Evolutionary conservation across 2,113 vertebrate genomes (phyloP), one percentile per base, ranked within the genome.

Genomic region (Labrus mixtus): DNA sequence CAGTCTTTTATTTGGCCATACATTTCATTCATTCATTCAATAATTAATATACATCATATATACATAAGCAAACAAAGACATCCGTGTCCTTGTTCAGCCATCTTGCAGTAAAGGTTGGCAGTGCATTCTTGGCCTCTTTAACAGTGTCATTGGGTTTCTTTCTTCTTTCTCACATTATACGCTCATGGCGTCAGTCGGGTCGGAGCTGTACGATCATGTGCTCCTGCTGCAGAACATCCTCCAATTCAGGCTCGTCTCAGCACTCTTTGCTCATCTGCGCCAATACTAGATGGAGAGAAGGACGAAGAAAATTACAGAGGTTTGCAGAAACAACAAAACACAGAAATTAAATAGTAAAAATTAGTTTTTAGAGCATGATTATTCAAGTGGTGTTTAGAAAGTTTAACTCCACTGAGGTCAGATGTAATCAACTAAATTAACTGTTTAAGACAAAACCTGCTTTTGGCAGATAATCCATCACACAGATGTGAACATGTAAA

Each of bases 1-100:
- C 74, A 85, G 60, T 85, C 73, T 77, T 93, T 92, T 91, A 94
- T 94, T 95, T 93, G 89, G 88, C 89, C 86, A 62, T 82, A 77
- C 81, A 76, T 82, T 76, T 79, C 74, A 86, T 61, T 82, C 82
- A 87, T 78, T 86, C 79, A 60, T 76, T 89, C 75, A 71, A 82
- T 83, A 88, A 82, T 87, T 86, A 91, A 87, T 91, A 83, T 91
- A 89, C 88, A 94, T 43, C 48, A 79, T 93, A 92, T 94, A 70
- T 91, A 93, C 91, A 94, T 37, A 46, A 79, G 85, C 79, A 87
- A 88, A 79, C 76, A 83, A 83, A 81, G 83, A 75, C 57, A n/a
- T 45, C 37, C 25, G 8, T 63, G 77, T 87, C 78, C 45, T 73
- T 61, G 81, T 81, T 78, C 55, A 22, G 56, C 67, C 48, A 17